phyloP scores from a whole-genome alignment of 2,113 vertebrate species.

The Anguilla japonica region DNA sequence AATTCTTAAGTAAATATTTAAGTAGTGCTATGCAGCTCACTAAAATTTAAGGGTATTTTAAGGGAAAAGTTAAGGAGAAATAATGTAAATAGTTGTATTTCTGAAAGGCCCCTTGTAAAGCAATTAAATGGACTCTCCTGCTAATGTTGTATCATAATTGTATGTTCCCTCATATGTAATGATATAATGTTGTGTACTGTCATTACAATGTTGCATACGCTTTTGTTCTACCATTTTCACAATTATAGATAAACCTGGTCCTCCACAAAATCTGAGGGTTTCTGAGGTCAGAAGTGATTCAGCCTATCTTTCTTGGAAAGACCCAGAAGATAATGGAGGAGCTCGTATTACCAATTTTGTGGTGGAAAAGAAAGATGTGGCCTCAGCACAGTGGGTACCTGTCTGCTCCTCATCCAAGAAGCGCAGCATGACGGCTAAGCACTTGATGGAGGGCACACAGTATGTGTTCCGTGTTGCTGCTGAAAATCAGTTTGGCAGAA shows the following conservation, averaged over 20 bases:
- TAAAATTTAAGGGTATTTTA: no score
- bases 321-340: slow-evolving; percentile 92
- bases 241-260: slow-evolving; percentile 89
- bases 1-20: no score
- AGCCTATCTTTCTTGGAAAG: slow-evolving; percentile 95
- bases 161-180: no score
- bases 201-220: background rate
- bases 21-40: no score
- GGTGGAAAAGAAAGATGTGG: slow-evolving; percentile 91
- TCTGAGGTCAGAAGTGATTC: slow-evolving; percentile 93
- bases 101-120: no score
- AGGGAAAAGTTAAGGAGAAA: no score
- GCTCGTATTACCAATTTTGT: slow-evolving; percentile 93
- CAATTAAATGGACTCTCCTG: no score
- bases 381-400: slow-evolving; percentile 86
- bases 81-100: no score
- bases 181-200: background rate
- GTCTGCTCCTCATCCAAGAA: slow-evolving; percentile 95
- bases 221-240: slow-evolving; percentile 36
- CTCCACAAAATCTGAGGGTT: slow-evolving; percentile 86
- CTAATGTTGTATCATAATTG: no score
- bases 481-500: slow-evolving; percentile 93
- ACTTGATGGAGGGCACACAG: slow-evolving; percentile 89
- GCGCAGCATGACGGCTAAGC: slow-evolving; percentile 85
- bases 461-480: slow-evolving; percentile 94